Conservation (phyloP, 1,140 invertebrate species). For the Heliconius hewitsoni region DNA sequence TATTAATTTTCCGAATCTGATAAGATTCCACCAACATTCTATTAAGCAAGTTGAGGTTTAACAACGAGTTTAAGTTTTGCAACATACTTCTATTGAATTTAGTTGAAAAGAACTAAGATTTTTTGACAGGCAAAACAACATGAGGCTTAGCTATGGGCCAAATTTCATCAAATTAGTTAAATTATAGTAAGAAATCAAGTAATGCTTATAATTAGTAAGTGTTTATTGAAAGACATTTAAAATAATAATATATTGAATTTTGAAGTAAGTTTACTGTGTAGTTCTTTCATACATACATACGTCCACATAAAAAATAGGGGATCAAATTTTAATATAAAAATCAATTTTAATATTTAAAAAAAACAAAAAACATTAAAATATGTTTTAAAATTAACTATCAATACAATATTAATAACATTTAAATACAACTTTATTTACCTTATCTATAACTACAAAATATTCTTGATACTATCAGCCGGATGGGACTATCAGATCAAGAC, state of each 20-base stretch:
- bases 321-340: no score
- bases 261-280: no score
- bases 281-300: no score
- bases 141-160: no score
- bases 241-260: no score
- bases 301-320: no score
- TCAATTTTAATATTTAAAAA: neutral
- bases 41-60: constrained; percentile 3
- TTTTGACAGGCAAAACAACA: no score
- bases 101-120: neutral
- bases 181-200: no score
- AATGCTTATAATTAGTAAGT: no score
- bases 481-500: constrained; percentile 19
- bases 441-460: constrained; percentile 14
- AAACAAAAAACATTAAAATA: neutral
- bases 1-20: constrained; percentile 10
- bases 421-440: constrained; percentile 5
- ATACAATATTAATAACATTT: neutral
- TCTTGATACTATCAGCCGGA: constrained; percentile 24
- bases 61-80: constrained; percentile 2
- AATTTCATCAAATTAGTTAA: no score
- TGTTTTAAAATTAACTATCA: neutral
- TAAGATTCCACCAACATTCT: constrained; percentile 14
- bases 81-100: neutral
- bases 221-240: no score